phyloP scores from a whole-genome alignment of 1,140 invertebrate genomes.

The Panagrolaimus sp. region DNA sequence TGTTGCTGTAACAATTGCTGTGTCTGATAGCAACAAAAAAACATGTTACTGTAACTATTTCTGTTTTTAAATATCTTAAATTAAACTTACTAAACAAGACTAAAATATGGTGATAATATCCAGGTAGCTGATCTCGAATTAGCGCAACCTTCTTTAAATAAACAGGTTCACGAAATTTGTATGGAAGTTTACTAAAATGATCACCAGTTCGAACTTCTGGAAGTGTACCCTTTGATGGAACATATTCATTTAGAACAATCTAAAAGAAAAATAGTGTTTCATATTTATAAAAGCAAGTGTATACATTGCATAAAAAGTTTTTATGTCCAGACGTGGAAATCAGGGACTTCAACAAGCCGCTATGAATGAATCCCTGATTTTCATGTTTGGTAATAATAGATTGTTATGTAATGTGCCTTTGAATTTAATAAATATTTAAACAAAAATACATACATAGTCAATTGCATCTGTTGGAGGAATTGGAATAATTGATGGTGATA shows the following conservation, averaged over 20 bases:
- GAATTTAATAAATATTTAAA: slow-evolving; percentile 15
- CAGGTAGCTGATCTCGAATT: slow-evolving; percentile 31
- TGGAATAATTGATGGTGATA: slow-evolving; percentile 40
- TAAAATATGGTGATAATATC: slow-evolving; percentile 33
- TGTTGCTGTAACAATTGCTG: not conserved
- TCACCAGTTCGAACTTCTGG: slow-evolving; percentile 40
- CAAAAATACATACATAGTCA: slow-evolving; percentile 26
- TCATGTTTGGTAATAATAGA: no score
- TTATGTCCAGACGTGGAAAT: no score
- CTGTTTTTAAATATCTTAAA: no score
- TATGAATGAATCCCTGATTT: no score
- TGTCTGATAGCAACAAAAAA: not conserved
- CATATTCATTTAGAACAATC: slow-evolving; percentile 39
- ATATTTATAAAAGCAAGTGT: not conserved
- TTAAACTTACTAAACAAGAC: slow-evolving; percentile 33
- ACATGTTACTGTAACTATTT: no score
- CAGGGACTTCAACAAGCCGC: no score
- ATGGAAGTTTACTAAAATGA: slow-evolving; percentile 40
- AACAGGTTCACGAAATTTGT: slow-evolving; percentile 32
- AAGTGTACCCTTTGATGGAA: slow-evolving; percentile 27
- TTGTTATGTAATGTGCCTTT: no score
- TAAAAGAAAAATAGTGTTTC: slow-evolving; percentile 7
- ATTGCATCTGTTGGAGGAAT: slow-evolving; percentile 31
- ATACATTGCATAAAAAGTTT: no score
- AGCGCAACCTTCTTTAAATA: slow-evolving; percentile 33